A percentile compares a stretch with the other conserved stretches of the same genome.
Evolutionary conservation across 2,888 invertebrate species (phyloP).

Genomic region (Hedychridium roseum): DNA sequence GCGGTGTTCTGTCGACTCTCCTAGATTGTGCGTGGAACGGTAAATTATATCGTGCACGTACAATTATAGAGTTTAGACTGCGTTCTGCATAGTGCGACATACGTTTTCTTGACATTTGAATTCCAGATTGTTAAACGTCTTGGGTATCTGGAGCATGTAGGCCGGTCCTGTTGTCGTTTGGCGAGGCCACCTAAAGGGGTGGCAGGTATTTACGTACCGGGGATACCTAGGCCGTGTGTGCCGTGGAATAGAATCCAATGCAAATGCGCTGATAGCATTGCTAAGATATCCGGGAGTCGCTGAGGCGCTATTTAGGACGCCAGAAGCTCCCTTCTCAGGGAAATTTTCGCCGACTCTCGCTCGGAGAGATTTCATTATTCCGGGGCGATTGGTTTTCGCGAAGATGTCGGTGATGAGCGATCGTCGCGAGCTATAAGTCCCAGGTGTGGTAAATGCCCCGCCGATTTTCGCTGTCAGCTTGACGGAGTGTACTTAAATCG

Average conservation of each 20-base stretch:
- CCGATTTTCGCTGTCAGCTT: slow-evolving; percentile 7
- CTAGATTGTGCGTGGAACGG: no score
- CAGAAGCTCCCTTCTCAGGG: no score
- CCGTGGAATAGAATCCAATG: slow-evolving; percentile 36
- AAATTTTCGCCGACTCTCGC: slow-evolving; percentile 17
- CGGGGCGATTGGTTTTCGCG: slow-evolving; percentile 14
- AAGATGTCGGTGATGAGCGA: slow-evolving; percentile 7
- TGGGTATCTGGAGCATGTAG: slow-evolving; percentile 12
- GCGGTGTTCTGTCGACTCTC: no score
- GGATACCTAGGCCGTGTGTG: slow-evolving; percentile 15
- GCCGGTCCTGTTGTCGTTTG: slow-evolving; percentile 19
- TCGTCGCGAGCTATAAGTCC: slow-evolving; percentile 5
- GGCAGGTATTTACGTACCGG: slow-evolving; percentile 12
- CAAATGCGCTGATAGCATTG: slow-evolving; percentile 43
- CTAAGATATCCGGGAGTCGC: slow-evolving; percentile 35
- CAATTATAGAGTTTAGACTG: no score
- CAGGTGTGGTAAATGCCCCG: slow-evolving; percentile 5
- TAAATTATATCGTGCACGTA: no score
- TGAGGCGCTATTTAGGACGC: slow-evolving; percentile 44
- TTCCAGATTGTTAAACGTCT: slow-evolving; percentile 23
- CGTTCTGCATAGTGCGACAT: no score
- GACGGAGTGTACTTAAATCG: slow-evolving; percentile 2
- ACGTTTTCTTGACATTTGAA: slow-evolving; percentile 20
- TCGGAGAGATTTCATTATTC: slow-evolving; percentile 36
- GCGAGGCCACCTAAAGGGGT: slow-evolving; percentile 17